phyloP scores from a whole-genome alignment of 2,113 vertebrate species.

The Tyrannus savana region DNA sequence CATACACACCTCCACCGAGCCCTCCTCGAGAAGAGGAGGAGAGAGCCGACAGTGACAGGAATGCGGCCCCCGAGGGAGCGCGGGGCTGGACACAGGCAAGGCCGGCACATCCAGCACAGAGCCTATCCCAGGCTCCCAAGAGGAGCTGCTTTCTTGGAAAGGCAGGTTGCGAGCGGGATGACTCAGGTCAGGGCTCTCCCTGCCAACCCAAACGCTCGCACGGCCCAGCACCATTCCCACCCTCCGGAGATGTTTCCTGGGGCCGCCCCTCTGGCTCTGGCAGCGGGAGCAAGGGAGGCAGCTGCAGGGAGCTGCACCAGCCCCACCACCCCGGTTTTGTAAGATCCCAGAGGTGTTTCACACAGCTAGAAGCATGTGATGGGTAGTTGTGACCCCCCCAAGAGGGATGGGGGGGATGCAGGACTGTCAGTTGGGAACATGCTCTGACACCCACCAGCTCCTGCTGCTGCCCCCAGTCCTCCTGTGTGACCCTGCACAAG shows the following conservation, averaged over 20 bases:
- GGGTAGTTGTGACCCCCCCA: neutral
- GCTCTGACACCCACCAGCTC: neutral
- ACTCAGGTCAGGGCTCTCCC: neutral
- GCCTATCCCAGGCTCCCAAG: slow-evolving; percentile 6
- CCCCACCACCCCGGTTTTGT: neutral
- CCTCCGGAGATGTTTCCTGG: neutral
- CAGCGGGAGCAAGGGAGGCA: neutral
- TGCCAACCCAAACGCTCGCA: slow-evolving; percentile 5
- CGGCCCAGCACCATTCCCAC: neutral
- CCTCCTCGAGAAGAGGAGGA: neutral
- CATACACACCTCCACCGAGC: neutral
- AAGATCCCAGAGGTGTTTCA: neutral
- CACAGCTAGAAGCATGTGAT: neutral
- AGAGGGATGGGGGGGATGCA: fast-evolving
- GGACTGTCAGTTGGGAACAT: neutral
- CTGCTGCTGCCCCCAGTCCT: neutral
- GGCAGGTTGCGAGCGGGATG: slow-evolving; percentile 2
- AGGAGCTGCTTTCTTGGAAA: slow-evolving; percentile 49
- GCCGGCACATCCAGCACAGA: neutral
- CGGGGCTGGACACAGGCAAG: neutral
- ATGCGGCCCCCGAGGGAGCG: neutral
- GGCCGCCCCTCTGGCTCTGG: neutral
- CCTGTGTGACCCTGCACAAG: neutral
- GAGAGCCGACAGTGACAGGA: neutral
- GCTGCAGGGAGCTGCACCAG: neutral